Evolutionary conservation across 2,113 vertebrate species (phyloP), one percentile per base, ranked within the genome.

Genomic region (Phalacrocorax pelagicus): DNA sequence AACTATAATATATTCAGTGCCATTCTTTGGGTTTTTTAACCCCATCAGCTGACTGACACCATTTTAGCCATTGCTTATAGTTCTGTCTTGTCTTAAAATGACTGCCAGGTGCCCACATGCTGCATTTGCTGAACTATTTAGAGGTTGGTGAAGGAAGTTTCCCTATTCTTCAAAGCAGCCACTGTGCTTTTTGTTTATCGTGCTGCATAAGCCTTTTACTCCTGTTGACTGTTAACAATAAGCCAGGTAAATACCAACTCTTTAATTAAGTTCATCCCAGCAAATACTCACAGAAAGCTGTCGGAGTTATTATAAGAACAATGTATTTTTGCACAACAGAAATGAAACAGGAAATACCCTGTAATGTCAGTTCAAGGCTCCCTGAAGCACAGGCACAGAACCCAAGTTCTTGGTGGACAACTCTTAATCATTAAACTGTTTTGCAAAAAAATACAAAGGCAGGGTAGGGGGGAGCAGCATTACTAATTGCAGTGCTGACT

Each of bases 211-310:
- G 10, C 23, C 12, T 89, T 92, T 91, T 63, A 38, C 8, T 81
- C 55, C 66, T 66, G 21, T 71, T 78, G 23, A 42, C 73, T 94
- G 2, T 40, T 75, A 40, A 78, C 2, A 12, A 73, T 32, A 91
- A 92, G 61, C 26, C 69, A 78, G 16, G 26, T 78, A 91, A 94
- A 81, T 66, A 78, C 6, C 6, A 2, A 5, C 27, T 74, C 36
- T 79, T 62, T 84, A 86, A 72, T 86, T 46, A 79, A 40, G 16
- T 87, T 89, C 18, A 91, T 74, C n/a, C 19, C 83, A 86, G 51
- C 6, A 75, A 81, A 67, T 55, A 67, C n/a, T 32, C 29, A 70
- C 42, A 84, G 63, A 81, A 96, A 88, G 34, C 67, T 93, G 27
- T 27, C 24, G 32, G 55, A 89, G 32, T 66, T 83, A 63, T 88